phyloP scores from a whole-genome alignment of 2,113 vertebrate species.

The Mus musculus region DNA sequence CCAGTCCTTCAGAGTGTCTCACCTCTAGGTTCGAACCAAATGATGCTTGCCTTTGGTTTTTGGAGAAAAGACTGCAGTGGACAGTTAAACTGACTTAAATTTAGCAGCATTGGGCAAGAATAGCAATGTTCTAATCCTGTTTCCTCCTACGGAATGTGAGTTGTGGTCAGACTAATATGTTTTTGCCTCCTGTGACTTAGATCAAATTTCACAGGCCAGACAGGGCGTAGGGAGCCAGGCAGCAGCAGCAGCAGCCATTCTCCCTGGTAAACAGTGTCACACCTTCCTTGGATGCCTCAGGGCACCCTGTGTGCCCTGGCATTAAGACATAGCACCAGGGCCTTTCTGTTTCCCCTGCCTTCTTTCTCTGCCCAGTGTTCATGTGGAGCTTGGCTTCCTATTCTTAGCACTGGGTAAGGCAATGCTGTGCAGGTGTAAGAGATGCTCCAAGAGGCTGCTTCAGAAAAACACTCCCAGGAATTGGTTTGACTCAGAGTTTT shows the following conservation, averaged over 20 bases:
- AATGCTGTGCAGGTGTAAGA: constrained; percentile 14
- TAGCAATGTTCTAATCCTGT: constrained; percentile 85
- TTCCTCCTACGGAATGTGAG: constrained; percentile 85
- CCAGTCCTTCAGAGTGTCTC: constrained; percentile 71
- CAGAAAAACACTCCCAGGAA: constrained; percentile 12
- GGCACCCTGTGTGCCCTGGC: constrained; percentile 77
- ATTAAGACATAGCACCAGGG: constrained; percentile 69
- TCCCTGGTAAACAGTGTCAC: constrained; percentile 88
- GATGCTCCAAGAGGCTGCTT: constrained; percentile 19
- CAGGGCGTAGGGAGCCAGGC: constrained; percentile 82
- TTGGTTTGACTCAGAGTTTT: neutral
- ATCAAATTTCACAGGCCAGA: constrained; percentile 87
- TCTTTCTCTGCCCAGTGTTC: constrained; percentile 72
- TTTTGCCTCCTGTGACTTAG: constrained; percentile 89
- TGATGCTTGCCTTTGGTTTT: constrained; percentile 71
- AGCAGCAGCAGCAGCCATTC: constrained; percentile 75
- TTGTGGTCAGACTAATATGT: constrained; percentile 84
- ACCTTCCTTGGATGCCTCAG: constrained; percentile 83
- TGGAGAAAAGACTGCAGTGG: constrained; percentile 69
- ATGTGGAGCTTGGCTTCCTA: constrained; percentile 78
- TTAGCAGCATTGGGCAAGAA: constrained; percentile 87
- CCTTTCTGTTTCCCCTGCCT: constrained; percentile 81
- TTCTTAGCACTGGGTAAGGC: constrained; percentile 59
- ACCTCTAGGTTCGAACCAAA: constrained; percentile 54
- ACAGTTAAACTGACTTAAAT: constrained; percentile 80